Base-by-base conservation (phyloP, 2,888 invertebrate species). In the Allygus modestus region DNA sequence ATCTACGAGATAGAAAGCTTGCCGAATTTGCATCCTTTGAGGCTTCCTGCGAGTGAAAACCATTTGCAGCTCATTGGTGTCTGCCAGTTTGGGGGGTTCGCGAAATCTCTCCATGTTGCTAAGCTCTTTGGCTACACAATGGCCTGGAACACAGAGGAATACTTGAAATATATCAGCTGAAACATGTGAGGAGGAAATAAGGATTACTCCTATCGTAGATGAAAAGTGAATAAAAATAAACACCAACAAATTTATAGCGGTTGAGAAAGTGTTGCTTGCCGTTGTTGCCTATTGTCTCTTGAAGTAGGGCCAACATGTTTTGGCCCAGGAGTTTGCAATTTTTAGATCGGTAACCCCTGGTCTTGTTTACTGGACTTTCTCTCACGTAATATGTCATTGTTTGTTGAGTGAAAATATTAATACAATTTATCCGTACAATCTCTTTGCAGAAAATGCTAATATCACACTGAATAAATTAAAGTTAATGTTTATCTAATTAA, bases 31-130 rank as follows among this genome's bases (percentile, higher is more conserved):
- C 71, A 83, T 83, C 41, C 73, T 28, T n/a, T 73, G 71, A 9
- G 71, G 54, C n/a, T 73, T 83, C 28, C 83, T 51, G 28, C 83
- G 71, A 12, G 73, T 73, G 33, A 83, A 86, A 92, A 93, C 87
- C 95, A 95, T 89, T 92, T 92, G 85, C 91, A 94, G 84, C 90
- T 94, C 82, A 71, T 75, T 51, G 83, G 54, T 79, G 82, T 85
- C 71, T 51, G 79, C 71, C 79, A 82, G 15, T 79, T 79, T 46
- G 75, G 82, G 33, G 77, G 28, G 83, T 46, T 84, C 17, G 43
- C 73, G 20, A 69, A 79, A 37, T 23, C 79, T 79, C n/a, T 79
- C 79, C 79, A 79, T 79, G 15, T n/a, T 20, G 12, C 54, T 54
- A 15, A 79, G 79, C 37, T 79, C 79, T 15, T 58, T 79, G 23